Evolutionary conservation across 2,888 invertebrate genomes (phyloP).

Genomic region (Lysandra bellargus): DNA sequence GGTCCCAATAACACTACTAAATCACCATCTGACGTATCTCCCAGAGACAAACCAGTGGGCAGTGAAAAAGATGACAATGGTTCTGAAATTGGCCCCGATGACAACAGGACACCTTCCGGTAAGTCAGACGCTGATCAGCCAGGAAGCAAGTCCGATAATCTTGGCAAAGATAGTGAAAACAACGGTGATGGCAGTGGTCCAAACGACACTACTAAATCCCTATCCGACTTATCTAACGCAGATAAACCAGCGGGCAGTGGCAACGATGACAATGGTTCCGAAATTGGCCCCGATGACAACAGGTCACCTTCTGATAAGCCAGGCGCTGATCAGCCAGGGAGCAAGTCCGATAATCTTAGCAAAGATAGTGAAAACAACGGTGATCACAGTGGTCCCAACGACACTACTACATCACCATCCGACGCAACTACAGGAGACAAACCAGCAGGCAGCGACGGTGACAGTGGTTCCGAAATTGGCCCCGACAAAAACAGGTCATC

Average conservation of each 20-base stretch:
- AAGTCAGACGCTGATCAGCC: background rate
- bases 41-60: background rate
- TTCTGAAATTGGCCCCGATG: background rate
- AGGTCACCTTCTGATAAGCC: background rate
- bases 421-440: background rate
- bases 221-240: background rate
- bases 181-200: no score
- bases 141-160: background rate
- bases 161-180: no score
- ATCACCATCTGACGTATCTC: background rate
- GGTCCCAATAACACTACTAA: background rate
- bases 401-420: background rate
- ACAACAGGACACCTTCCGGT: background rate
- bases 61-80: background rate
- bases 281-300: slow-evolving; percentile 4
- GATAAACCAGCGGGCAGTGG: background rate
- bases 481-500: background rate
- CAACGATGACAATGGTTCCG: background rate
- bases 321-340: background rate
- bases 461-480: background rate
- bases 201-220: background rate
- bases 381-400: background rate
- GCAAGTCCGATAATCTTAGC: background rate
- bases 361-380: background rate
- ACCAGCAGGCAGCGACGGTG: background rate